Evolutionary conservation across 2,797 vertebrate species (phyloP).

Genomic region (Steatocranus sp.): DNA sequence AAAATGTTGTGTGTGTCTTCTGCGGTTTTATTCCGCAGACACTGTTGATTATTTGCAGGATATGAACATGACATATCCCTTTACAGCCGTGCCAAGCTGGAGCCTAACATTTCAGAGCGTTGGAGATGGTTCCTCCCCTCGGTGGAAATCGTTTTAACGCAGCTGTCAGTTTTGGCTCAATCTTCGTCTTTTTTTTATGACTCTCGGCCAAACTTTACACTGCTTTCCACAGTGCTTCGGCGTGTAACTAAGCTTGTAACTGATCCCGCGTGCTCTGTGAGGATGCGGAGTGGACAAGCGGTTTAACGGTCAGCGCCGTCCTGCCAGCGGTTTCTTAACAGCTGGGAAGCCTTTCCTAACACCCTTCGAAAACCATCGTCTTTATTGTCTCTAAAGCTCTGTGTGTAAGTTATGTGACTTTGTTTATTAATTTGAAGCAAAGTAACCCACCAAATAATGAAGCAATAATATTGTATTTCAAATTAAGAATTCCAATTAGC

Average conservation of each 20-base stretch:
- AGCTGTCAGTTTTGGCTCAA: slow-evolving; percentile 58
- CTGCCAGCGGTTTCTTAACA: background rate
- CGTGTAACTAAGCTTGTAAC: background rate
- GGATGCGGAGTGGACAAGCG: background rate
- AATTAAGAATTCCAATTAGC: slow-evolving; percentile 70
- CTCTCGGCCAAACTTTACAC: slow-evolving; percentile 29
- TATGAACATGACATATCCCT: slow-evolving; percentile 20
- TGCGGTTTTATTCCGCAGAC: background rate
- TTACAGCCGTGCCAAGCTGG: slow-evolving; percentile 31
- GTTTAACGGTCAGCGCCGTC: background rate
- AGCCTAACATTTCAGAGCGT: slow-evolving; percentile 26
- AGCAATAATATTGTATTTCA: slow-evolving; percentile 56
- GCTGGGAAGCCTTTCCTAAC: background rate
- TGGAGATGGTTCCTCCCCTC: slow-evolving; percentile 4
- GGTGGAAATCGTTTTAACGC: slow-evolving; percentile 39
- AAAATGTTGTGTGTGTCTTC: background rate
- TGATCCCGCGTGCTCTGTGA: background rate
- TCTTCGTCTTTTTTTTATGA: slow-evolving; percentile 28
- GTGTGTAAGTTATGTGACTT: background rate
- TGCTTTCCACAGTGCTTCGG: background rate
- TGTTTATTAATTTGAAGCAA: slow-evolving; percentile 45
- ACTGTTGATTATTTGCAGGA: slow-evolving; percentile 27
- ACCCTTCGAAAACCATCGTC: background rate
- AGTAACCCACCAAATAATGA: slow-evolving; percentile 51
- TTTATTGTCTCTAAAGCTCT: background rate